Base-by-base conservation (phyloP, 2,888 invertebrate species). In the Aporophyla lueneburgensis region DNA sequence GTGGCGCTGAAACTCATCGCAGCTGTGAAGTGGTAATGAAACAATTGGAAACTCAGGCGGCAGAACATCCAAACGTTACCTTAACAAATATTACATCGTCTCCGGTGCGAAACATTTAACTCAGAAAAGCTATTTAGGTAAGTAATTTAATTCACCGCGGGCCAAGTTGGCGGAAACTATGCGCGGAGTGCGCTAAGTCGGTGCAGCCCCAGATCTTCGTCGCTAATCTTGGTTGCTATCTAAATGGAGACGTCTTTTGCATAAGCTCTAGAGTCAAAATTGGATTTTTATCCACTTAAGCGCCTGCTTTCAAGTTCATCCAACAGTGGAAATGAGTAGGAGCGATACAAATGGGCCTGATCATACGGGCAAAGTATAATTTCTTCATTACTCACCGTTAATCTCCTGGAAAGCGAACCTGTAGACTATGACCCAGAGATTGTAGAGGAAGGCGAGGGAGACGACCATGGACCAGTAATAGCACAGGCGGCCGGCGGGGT, bases 351-450 rank as follows among this genome's bases (percentile, higher is more conserved):
- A 75, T 75, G 67, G 51, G 43, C 74, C 56, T 70, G 65, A 72
- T 82, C 53, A 27, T 59, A 56, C n/a, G 56, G 51, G 24, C 49
- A 62, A 27, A 59, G 24, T 9, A 51, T 72, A 59, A 40, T 63
- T 27, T 78, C n/a, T 24, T 65, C 71, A 72, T 46, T 33, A 97
- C 98, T 97, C 91, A 97, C 98, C 98, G 95, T 98, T 99, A 92
- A 99, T 99, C 97, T 99, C 99, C 96, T 99, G 98, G 96, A 99
- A 99, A 96, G 99, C 99, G 97, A 99, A 99, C 96, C 99, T 98
- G 97, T 99, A 99, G 95, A 99, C 99, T 97, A 99, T 99, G 95
- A 99, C 99, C 99, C 99, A 99, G 93, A 99, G 98, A 96, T 99
- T 99, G 97, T 99, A 99, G 92, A 99, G 98, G 97, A 99, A 99